Percentiles rank a stretch among this genome's conserved stretches.
Conservation (phyloP, 2,888 invertebrate species). For the Pheosia gnoma region DNA sequence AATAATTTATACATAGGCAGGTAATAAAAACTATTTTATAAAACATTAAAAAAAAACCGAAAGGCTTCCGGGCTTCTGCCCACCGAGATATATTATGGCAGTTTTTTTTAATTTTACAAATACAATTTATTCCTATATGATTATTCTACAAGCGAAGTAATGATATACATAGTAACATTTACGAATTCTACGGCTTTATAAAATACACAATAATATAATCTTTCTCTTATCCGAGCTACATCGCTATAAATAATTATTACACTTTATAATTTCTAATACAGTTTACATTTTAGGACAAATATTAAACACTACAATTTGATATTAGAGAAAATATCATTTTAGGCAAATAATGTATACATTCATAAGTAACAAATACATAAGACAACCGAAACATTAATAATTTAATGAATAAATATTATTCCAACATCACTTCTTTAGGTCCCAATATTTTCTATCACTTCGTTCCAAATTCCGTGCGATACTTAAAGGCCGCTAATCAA, state of each 20-base stretch:
- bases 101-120: neutral
- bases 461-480: neutral
- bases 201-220: conserved; percentile 26
- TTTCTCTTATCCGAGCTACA: conserved; percentile 27
- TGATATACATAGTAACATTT: neutral
- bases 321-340: conserved; percentile 21
- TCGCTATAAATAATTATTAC: conserved; percentile 25
- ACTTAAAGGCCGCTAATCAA: neutral
- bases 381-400: conserved; percentile 20
- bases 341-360: conserved; percentile 20
- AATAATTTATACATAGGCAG: too few species aligned
- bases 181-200: conserved; percentile 24
- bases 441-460: conserved; percentile 17
- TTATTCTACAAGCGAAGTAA: neutral
- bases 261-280: conserved; percentile 25
- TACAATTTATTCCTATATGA: neutral
- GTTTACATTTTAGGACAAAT: conserved; percentile 19
- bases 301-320: conserved; percentile 20
- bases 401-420: conserved; percentile 14
- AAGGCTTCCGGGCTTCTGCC: too few species aligned
- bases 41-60: too few species aligned
- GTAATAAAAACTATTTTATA: too few species aligned
- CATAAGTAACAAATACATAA: conserved; percentile 25
- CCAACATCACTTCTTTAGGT: conserved; percentile 27
- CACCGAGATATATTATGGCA: too few species aligned